These are phyloP conservation scores for Microctenopoma stevenorrisi DNA, from an alignment of 2,797 vertebrate genomes.

Conservation along the genomic window DNA sequence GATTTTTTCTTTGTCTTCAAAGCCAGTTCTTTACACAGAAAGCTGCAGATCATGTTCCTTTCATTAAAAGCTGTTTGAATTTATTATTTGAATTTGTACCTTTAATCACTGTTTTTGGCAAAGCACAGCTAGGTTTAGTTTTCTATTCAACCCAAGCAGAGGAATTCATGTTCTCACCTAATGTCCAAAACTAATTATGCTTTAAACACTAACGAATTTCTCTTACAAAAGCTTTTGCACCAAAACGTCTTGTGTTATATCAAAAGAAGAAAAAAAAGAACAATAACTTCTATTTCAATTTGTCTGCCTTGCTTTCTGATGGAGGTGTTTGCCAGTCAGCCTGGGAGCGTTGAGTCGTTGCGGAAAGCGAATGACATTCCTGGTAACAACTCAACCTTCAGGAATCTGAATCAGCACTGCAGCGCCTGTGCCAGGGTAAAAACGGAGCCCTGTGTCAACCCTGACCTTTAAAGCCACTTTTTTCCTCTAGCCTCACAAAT, in stretches of 20 bases:
- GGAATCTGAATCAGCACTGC: conserved; percentile 78
- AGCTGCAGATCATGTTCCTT: conserved; percentile 38
- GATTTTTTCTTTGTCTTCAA: conserved; percentile 49
- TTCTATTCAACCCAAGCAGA: conserved; percentile 28
- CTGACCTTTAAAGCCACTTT: conserved; percentile 64
- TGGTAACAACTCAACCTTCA: conserved; percentile 74
- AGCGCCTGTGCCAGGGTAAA: conserved; percentile 83
- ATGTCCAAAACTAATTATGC: conserved; percentile 29
- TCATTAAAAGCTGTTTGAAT: conserved; percentile 51
- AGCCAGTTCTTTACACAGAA: conserved; percentile 40
- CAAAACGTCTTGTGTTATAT: conserved; percentile 2
- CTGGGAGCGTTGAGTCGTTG: conserved; percentile 81
- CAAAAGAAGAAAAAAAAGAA: conserved; percentile 12
- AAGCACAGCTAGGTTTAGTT: conserved; percentile 7
- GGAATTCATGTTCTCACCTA: conserved; percentile 5
- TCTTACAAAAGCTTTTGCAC: not conserved
- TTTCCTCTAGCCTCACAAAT: conserved; percentile 43
- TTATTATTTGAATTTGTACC: conserved; percentile 42
- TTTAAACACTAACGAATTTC: not conserved
- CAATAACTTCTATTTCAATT: conserved; percentile 42
- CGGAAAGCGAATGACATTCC: conserved; percentile 74
- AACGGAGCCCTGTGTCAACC: conserved; percentile 54
- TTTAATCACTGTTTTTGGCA: conserved; percentile 44
- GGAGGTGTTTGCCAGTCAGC: conserved; percentile 79
- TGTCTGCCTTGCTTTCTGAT: conserved; percentile 68